These are phyloP conservation scores for Tipula helvola DNA, from an alignment of 2,888 invertebrate genomes.

Conservation along the genomic window DNA sequence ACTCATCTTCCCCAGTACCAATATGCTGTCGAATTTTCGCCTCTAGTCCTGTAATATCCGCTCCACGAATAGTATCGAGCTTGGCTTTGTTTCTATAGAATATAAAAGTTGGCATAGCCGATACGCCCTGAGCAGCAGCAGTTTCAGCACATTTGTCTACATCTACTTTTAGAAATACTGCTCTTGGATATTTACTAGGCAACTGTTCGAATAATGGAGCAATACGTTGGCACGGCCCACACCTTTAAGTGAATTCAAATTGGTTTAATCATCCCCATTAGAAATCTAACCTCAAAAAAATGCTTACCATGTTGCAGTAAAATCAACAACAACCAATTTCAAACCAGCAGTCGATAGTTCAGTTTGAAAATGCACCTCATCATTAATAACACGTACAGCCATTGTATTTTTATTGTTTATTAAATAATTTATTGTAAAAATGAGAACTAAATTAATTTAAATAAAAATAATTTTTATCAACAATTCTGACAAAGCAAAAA, in stretches of 20 bases:
- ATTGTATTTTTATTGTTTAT: constrained; percentile 19
- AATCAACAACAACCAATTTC: constrained; percentile 87
- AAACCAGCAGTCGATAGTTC: constrained; percentile 76
- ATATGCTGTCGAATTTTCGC: constrained; percentile 81
- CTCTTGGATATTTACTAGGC: constrained; percentile 74
- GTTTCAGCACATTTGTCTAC: constrained; percentile 88
- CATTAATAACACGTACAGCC: constrained; percentile 32
- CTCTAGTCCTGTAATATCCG: constrained; percentile 70
- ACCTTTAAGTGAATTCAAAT: constrained; percentile 46
- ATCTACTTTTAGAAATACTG: constrained; percentile 78
- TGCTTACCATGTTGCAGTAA: constrained; percentile 81
- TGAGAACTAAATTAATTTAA: not conserved
- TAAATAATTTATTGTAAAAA: not conserved
- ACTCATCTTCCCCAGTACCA: constrained; percentile 48
- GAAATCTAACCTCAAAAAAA: not conserved
- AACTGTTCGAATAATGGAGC: constrained; percentile 86
- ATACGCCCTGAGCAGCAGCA: constrained; percentile 76
- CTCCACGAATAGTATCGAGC: constrained; percentile 78
- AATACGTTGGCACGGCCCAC: constrained; percentile 91
- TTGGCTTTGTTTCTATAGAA: constrained; percentile 82
- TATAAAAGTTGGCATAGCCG: constrained; percentile 97
- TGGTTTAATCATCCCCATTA: not conserved
- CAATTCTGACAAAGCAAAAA: not conserved
- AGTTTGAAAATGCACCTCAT: constrained; percentile 61
- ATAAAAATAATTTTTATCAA: not conserved